phyloP scores from a whole-genome alignment of 2,888 invertebrate genomes.

The Spialia ferax region DNA sequence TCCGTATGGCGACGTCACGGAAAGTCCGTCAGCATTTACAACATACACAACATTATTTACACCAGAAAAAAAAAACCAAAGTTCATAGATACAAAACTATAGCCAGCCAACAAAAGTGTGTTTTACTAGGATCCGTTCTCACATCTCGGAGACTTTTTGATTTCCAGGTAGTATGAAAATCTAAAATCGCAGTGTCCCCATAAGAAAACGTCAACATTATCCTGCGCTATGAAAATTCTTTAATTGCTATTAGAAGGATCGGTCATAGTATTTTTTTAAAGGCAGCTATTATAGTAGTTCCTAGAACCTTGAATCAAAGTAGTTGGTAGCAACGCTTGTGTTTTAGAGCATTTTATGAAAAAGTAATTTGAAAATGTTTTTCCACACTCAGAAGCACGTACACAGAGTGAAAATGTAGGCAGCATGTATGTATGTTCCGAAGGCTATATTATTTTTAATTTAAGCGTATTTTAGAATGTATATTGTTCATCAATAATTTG shows the following conservation, averaged over 20 bases:
- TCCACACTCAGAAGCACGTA: conserved; percentile 33
- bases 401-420: conserved; percentile 26
- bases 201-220: no score
- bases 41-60: no score
- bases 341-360: conserved; percentile 18
- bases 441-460: conserved; percentile 13
- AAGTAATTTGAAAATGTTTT: background rate
- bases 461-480: background rate
- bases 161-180: no score
- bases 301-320: conserved; percentile 13
- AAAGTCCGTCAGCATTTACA: no score
- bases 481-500: background rate
- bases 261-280: conserved; percentile 29
- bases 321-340: conserved; percentile 24
- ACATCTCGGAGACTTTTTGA: no score
- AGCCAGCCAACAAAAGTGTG: no score
- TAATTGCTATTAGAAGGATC: conserved; percentile 21
- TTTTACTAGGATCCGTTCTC: no score
- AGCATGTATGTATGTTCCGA: conserved; percentile 12
- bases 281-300: conserved; percentile 20
- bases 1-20: no score
- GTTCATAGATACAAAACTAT: no score
- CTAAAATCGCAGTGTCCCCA: no score
- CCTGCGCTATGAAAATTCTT: no score
- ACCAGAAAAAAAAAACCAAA: no score